Conservation (phyloP, 2,888 invertebrate genomes). For the Cephus sareptanus region DNA sequence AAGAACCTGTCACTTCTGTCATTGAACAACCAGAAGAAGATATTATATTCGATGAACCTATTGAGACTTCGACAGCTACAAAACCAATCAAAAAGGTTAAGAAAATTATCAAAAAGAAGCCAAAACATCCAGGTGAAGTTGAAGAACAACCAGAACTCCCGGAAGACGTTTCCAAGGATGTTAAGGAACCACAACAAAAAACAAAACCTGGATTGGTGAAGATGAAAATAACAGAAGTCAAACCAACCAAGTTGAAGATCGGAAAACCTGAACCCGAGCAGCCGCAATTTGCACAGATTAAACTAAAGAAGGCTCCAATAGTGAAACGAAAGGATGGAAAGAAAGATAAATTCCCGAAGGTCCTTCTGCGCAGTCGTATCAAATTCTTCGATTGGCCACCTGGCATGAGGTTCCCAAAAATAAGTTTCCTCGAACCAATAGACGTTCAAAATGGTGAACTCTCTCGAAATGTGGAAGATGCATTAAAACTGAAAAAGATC, state of each 20-base stretch:
- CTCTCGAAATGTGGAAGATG: slow-evolving; percentile 67
- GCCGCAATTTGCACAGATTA: slow-evolving; percentile 63
- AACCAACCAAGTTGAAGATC: slow-evolving; percentile 28
- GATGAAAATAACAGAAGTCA: slow-evolving; percentile 69
- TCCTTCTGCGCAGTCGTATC: slow-evolving; percentile 66
- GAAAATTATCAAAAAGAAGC: slow-evolving; percentile 1
- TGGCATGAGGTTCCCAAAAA: slow-evolving; percentile 52
- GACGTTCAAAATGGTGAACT: slow-evolving; percentile 64
- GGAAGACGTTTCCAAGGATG: slow-evolving; percentile 29
- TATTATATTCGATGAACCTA: no score
- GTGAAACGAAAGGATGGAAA: slow-evolving; percentile 55
- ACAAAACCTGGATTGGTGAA: slow-evolving; percentile 63
- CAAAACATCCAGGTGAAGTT: slow-evolving; percentile 20
- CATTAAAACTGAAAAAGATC: slow-evolving; percentile 62
- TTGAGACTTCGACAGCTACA: no score
- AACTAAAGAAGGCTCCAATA: slow-evolving; percentile 44
- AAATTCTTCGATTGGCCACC: slow-evolving; percentile 62
- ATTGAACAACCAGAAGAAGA: slow-evolving; percentile 23
- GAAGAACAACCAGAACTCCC: slow-evolving; percentile 18
- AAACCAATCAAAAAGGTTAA: not conserved
- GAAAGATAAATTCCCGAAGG: slow-evolving; percentile 61
- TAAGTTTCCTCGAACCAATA: slow-evolving; percentile 58
- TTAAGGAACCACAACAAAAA: slow-evolving; percentile 47
- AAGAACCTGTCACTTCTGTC: slow-evolving; percentile 35
- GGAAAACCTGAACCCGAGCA: slow-evolving; percentile 56